Conservation (phyloP, 2,797 vertebrate genomes). For the Emys orbicularis region DNA sequence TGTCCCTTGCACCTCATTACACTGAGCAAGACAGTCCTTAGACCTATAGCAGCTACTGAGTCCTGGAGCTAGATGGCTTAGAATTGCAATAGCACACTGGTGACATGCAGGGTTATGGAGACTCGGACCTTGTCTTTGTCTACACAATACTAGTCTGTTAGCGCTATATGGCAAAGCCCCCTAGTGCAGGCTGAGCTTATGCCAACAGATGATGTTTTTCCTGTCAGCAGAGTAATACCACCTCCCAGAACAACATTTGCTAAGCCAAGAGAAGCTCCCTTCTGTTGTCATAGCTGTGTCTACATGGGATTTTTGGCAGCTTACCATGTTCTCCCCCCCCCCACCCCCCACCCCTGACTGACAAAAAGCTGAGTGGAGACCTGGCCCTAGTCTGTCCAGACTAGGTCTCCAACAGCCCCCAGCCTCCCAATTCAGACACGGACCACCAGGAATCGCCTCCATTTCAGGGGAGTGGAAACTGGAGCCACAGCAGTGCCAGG, state of each 20-base stretch:
- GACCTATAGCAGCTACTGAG: no score
- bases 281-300: not conserved
- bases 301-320: not conserved
- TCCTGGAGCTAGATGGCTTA: no score
- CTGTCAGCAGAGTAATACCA: not conserved
- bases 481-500: not conserved
- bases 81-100: not conserved
- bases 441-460: not conserved
- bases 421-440: not conserved
- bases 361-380: not conserved
- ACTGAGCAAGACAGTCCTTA: no score
- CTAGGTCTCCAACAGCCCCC: not conserved
- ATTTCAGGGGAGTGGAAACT: not conserved
- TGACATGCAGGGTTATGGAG: not conserved
- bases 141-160: not conserved
- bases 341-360: no score
- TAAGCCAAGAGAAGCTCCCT: not conserved
- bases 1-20: no score
- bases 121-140: no score
- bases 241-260: not conserved
- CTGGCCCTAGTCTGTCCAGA: not conserved
- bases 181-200: not conserved
- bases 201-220: not conserved
- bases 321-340: not conserved
- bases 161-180: not conserved